Conservation (phyloP, 1,140 invertebrate species). For the Notospermus geniculatus region DNA sequence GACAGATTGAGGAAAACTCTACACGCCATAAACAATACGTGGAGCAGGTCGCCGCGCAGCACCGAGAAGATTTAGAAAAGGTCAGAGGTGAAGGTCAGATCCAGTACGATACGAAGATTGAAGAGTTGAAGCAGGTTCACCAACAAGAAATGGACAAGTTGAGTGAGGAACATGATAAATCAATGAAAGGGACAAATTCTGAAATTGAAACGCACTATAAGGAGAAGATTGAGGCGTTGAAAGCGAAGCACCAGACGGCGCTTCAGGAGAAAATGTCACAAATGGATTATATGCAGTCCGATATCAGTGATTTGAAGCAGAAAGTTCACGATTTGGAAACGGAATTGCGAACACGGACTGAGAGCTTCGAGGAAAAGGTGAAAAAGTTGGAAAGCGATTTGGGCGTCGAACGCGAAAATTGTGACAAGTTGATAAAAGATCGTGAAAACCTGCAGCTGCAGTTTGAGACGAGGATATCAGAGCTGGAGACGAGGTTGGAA, state of each 20-base stretch:
- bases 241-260: conserved; percentile 13
- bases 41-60: background rate
- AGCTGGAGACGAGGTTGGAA: conserved; percentile 3
- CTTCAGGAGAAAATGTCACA: conserved; percentile 26
- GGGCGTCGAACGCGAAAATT: background rate
- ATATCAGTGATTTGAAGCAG: conserved; percentile 14
- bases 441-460: conserved; percentile 11
- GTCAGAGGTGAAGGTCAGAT: background rate
- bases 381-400: conserved; percentile 1
- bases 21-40: background rate
- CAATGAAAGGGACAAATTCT: conserved; percentile 25
- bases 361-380: conserved; percentile 8
- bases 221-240: conserved; percentile 25
- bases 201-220: conserved; percentile 36
- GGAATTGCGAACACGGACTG: conserved; percentile 16
- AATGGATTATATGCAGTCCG: conserved; percentile 15
- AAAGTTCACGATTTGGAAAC: conserved; percentile 20
- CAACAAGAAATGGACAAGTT: conserved; percentile 30
- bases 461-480: background rate
- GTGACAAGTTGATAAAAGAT: conserved; percentile 17
- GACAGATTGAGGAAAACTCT: conserved; percentile 5
- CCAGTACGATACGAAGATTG: conserved; percentile 14
- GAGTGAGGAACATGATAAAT: conserved; percentile 31
- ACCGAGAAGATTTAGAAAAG: background rate
- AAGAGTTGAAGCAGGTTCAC: conserved; percentile 24